Base-by-base conservation (phyloP, 2,113 vertebrate species). In the Gadus chalcogrammus region DNA sequence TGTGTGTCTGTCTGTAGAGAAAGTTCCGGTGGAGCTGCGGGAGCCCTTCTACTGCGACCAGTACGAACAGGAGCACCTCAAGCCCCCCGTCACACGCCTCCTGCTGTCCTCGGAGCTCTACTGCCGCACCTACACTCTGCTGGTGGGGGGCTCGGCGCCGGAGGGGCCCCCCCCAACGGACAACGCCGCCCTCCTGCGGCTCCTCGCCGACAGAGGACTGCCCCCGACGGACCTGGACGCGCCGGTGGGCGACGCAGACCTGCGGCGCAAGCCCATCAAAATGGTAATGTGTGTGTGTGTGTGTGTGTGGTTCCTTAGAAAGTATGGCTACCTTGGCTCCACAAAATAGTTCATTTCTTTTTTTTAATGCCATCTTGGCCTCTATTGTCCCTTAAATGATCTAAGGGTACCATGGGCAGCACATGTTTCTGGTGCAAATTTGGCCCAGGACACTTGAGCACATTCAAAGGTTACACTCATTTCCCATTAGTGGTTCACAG, bases 1-100 rank as follows among this genome's bases (percentile, higher is more conserved):
- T 71, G 24, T 72, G 69, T 35, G 65, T 83, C 61, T 74, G 31
- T 74, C 62, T 58, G 9, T 78, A 95, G 95, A 96, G 68, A 94
- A 93, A 9, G 92, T 97, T 67, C 95, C 95, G 1, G 87, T 87
- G 59, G 95, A 97, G 88, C 91, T 97, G 75, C 91, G 92, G 71
- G 94, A 95, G 61, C 95, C 95, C 15, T 96, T 96, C 90, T 97
- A 97, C 87, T 93, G 92, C 0, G 95, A 97, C 87, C 95, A 97
- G 87, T 97, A 97, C 24, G 95, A 95, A 56, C 95, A 97, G 88
- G 95, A 97, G 80, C 95, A 97, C 71, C 91, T 97, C 71, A 97
- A 97, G 87, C 95, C 95, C 0, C 95, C 95, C 0, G 94, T 96
- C 81, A 93, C 92, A 0, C 90, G 91, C 65, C 91, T 97, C 60